Conservation (phyloP, 2,888 invertebrate genomes). For the Ecdyonurus torrentis region DNA sequence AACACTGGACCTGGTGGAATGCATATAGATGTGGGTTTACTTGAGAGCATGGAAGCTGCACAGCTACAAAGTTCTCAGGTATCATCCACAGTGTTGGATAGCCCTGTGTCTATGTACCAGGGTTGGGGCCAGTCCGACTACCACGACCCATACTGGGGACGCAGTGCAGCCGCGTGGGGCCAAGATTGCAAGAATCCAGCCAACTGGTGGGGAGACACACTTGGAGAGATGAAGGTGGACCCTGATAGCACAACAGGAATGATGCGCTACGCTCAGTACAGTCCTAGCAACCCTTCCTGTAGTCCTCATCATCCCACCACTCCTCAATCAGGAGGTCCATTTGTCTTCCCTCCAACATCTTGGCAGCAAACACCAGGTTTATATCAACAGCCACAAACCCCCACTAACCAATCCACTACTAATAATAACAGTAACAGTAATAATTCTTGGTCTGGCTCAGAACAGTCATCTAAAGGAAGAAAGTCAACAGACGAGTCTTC, state of each 20-base stretch:
- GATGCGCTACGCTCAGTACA: constrained; percentile 19
- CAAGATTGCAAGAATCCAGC: constrained; percentile 24
- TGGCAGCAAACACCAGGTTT: not conserved
- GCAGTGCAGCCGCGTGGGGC: not conserved
- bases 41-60: constrained; percentile 57
- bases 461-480: not conserved
- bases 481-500: not conserved
- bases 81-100: constrained; percentile 63
- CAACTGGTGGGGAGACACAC: constrained; percentile 23
- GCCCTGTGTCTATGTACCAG: constrained; percentile 28
- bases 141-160: constrained; percentile 12
- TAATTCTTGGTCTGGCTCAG: not conserved
- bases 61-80: constrained; percentile 56
- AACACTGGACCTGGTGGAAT: constrained; percentile 12
- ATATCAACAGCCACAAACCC: constrained; percentile 14
- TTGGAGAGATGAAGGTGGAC: constrained; percentile 40
- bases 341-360: not conserved
- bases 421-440: not conserved
- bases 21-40: constrained; percentile 55
- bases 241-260: constrained; percentile 47
- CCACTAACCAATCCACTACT: not conserved
- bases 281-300: constrained; percentile 5
- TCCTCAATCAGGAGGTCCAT: constrained; percentile 1
- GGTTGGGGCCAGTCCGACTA: constrained; percentile 24
- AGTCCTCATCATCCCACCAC: not conserved